A percentile compares a stretch with the other conserved stretches of the same genome.
Evolutionary conservation across 2,797 vertebrate species (phyloP).

Genomic region (Pantherophis alleghaniensis): DNA sequence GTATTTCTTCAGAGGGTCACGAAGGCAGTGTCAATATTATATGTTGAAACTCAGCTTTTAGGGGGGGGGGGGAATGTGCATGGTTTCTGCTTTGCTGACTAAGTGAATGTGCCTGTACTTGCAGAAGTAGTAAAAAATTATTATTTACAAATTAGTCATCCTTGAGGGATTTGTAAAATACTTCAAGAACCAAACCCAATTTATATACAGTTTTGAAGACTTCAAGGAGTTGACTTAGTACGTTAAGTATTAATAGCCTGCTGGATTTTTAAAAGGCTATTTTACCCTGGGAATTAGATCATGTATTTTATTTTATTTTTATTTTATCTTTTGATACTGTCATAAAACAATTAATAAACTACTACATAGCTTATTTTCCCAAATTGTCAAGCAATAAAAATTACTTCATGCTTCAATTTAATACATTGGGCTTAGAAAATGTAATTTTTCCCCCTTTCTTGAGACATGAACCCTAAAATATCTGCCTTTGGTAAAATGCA

Average conservation of each 20-base stretch:
- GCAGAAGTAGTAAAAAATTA: conserved; percentile 16
- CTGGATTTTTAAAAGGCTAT: neutral
- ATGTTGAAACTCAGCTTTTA: neutral
- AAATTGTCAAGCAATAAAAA: conserved; percentile 7
- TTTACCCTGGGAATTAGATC: neutral
- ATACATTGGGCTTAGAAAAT: neutral
- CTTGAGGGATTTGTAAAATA: conserved; percentile 8
- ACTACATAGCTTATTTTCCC: neutral
- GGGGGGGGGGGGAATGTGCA: neutral
- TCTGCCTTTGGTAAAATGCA: neutral
- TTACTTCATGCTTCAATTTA: neutral
- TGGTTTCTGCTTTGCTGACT: neutral
- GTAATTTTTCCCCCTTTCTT: neutral
- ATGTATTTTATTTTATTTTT: neutral
- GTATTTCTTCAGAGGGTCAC: neutral
- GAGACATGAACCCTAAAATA: neutral
- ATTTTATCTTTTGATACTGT: neutral
- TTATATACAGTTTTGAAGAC: conserved; percentile 15
- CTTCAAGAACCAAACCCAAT: neutral
- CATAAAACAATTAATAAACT: neutral
- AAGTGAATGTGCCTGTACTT: neutral
- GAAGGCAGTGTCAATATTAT: neutral
- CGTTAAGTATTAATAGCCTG: neutral
- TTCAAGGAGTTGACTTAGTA: neutral
- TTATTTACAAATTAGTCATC: conserved; percentile 8